Percentiles rank a stretch among this genome's conserved stretches.
phyloP scores from a whole-genome alignment of 2,888 invertebrate species.

The Ennomos erosarius region DNA sequence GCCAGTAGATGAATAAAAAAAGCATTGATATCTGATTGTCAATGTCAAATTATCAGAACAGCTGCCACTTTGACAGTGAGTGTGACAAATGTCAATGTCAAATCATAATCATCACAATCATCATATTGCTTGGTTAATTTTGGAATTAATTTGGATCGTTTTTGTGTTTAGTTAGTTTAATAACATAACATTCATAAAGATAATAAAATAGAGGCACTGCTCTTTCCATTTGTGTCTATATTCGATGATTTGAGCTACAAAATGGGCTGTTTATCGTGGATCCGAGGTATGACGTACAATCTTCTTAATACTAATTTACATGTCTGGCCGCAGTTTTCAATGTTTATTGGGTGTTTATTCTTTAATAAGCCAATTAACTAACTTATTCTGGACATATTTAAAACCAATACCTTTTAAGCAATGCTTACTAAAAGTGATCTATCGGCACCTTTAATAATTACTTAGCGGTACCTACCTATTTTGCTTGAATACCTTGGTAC shows the following conservation, averaged over 20 bases:
- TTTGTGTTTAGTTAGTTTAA: conserved; percentile 2
- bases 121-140: not conserved
- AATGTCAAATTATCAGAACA: too few species aligned
- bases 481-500: too few species aligned
- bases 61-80: too few species aligned
- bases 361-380: not conserved
- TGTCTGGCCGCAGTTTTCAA: conserved; percentile 8
- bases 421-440: too few species aligned
- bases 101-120: too few species aligned
- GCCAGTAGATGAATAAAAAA: too few species aligned
- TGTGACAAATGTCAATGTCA: too few species aligned
- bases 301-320: conserved; percentile 33
- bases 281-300: conserved; percentile 75
- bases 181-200: not conserved
- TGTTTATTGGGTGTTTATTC: not conserved
- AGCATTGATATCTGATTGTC: too few species aligned
- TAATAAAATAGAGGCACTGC: not conserved
- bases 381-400: not conserved
- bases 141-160: not conserved
- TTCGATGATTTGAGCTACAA: conserved; percentile 58
- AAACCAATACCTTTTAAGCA: not conserved
- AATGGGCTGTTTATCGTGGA: conserved; percentile 79
- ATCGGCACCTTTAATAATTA: too few species aligned
- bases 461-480: too few species aligned
- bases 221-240: conserved; percentile 1